Evolutionary conservation across 2,113 vertebrate genomes (phyloP).

Genomic region (Andinoacara biseriatus): DNA sequence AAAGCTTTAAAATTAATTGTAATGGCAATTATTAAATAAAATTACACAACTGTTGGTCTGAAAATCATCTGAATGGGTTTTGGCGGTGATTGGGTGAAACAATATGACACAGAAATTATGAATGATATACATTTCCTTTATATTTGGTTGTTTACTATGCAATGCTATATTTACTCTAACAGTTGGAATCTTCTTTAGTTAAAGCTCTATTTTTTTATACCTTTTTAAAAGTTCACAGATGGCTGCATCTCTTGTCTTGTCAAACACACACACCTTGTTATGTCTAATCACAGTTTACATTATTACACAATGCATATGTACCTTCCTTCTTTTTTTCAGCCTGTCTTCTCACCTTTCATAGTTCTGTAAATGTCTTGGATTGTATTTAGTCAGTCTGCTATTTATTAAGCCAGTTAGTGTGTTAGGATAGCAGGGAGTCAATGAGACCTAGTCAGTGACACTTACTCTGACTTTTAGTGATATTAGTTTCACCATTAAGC

Average conservation of each 20-base stretch:
- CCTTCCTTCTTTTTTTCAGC: conserved; percentile 18
- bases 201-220: background rate
- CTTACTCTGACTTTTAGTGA: conserved; percentile 29
- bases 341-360: background rate
- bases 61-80: background rate
- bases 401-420: conserved; percentile 31
- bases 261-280: conserved; percentile 31
- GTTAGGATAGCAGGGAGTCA: background rate
- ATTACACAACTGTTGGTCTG: background rate
- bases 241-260: background rate
- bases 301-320: background rate
- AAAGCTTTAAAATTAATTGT: background rate
- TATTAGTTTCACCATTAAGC: conserved; percentile 39
- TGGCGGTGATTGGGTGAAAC: background rate
- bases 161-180: background rate
- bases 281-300: conserved; percentile 38
- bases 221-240: background rate
- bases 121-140: background rate
- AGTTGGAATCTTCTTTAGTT: background rate
- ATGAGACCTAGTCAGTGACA: conserved; percentile 1
- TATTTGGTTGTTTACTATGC: background rate
- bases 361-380: background rate
- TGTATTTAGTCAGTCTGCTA: background rate
- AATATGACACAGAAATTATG: background rate
- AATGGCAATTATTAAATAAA: background rate